These are phyloP conservation scores for Etia nguti DNA, from an alignment of 2,113 vertebrate genomes.

Conservation along the genomic window DNA sequence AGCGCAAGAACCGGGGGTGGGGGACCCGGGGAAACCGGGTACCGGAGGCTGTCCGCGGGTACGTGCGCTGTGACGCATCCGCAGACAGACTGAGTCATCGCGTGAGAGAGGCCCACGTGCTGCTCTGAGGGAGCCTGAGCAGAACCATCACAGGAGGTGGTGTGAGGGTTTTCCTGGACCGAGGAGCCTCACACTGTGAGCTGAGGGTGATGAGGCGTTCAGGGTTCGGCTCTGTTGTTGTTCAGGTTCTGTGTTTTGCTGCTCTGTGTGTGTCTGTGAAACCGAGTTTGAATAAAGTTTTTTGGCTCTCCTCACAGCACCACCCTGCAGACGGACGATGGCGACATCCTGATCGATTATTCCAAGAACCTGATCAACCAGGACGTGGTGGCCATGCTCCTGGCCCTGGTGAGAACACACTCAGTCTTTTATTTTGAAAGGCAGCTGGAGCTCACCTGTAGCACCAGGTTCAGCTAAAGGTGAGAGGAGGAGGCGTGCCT, in stretches of 20 bases:
- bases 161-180: background rate
- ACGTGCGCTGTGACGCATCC: background rate
- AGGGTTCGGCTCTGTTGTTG: background rate
- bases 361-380: constrained; percentile 94
- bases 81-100: background rate
- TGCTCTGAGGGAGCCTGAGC: accelerated
- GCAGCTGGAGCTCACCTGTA: background rate
- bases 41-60: background rate
- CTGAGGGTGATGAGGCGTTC: accelerated
- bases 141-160: background rate
- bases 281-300: background rate
- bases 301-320: constrained; percentile 66
- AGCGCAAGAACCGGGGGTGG: background rate
- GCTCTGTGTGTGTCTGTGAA: background rate
- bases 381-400: constrained; percentile 84
- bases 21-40: background rate
- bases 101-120: background rate
- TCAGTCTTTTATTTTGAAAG: background rate
- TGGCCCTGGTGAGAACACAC: constrained; percentile 79
- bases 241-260: background rate
- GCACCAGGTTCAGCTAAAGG: background rate
- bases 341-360: constrained; percentile 89
- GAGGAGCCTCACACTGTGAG: background rate
- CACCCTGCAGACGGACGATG: constrained; percentile 80
- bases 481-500: background rate